Evolutionary conservation across 2,888 invertebrate species (phyloP).

Genomic region (Amphimallon solstitiale): DNA sequence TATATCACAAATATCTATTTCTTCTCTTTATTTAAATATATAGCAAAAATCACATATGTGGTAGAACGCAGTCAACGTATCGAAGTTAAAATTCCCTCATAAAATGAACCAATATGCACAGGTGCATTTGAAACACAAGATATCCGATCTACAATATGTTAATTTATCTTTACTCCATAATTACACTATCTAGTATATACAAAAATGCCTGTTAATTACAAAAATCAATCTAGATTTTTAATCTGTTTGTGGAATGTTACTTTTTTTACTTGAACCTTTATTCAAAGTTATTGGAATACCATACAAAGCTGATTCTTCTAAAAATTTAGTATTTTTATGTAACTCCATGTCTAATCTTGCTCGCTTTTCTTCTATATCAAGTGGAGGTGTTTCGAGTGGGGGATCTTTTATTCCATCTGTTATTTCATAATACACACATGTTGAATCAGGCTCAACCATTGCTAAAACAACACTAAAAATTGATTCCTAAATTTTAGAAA

Average conservation of each 20-base stretch:
- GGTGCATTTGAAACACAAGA: too few species aligned
- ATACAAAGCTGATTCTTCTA: constrained; percentile 55
- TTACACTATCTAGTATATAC: not conserved
- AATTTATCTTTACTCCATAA: too few species aligned
- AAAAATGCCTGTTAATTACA: not conserved
- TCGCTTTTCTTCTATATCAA: constrained; percentile 52
- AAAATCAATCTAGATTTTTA: not conserved
- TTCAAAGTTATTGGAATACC: constrained; percentile 52
- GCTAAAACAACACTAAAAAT: constrained; percentile 57
- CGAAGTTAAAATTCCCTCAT: too few species aligned
- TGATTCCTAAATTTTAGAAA: constrained; percentile 19
- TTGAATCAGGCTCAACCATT: constrained; percentile 63
- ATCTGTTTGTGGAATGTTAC: not conserved
- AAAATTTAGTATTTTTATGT: constrained; percentile 49
- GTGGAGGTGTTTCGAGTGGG: constrained; percentile 48
- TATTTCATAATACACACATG: constrained; percentile 64
- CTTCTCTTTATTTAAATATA: too few species aligned
- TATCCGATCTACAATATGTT: too few species aligned
- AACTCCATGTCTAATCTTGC: constrained; percentile 54
- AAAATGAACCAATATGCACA: too few species aligned
- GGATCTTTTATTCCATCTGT: constrained; percentile 54
- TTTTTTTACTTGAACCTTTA: not conserved
- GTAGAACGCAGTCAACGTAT: too few species aligned
- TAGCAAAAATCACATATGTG: too few species aligned
- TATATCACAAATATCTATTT: too few species aligned